Evolutionary conservation across 2,113 vertebrate species (phyloP).

Genomic region (Zosterops japonicus): DNA sequence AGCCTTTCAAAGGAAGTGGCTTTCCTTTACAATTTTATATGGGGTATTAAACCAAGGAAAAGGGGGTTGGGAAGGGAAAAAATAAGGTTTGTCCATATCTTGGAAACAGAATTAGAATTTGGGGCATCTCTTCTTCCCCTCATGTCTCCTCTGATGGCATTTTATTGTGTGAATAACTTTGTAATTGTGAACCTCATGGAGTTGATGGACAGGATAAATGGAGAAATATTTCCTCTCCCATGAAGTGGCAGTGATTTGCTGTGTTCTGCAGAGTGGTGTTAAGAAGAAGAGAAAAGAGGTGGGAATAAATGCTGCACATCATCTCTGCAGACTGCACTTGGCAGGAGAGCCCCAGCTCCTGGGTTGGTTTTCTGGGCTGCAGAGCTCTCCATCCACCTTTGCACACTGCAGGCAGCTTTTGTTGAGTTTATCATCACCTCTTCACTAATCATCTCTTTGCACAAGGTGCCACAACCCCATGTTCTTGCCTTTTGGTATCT

Average conservation of each 20-base stretch:
- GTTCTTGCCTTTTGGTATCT: fast-evolving
- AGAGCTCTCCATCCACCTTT: not conserved
- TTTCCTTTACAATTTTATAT: not conserved
- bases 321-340: fast-evolving
- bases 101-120: not conserved
- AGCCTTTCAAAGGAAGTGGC: not conserved
- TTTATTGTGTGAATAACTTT: not conserved
- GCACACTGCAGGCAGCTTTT: fast-evolving
- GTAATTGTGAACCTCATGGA: fast-evolving
- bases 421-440: not conserved
- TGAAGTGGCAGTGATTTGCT: fast-evolving
- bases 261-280: fast-evolving
- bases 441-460: too few relatives aligned
- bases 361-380: not conserved
- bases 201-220: not conserved
- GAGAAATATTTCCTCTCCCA: not conserved
- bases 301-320: not conserved
- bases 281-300: not conserved
- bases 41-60: not conserved
- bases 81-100: not conserved
- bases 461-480: not conserved
- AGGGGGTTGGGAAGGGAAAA: not conserved
- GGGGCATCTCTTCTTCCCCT: not conserved
- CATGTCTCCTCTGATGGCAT: not conserved
- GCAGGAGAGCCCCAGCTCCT: not conserved